Percentiles rank a stretch among this genome's conserved stretches.
phyloP scores from a whole-genome alignment of 2,113 vertebrate species.

The Istiophorus platypterus region DNA sequence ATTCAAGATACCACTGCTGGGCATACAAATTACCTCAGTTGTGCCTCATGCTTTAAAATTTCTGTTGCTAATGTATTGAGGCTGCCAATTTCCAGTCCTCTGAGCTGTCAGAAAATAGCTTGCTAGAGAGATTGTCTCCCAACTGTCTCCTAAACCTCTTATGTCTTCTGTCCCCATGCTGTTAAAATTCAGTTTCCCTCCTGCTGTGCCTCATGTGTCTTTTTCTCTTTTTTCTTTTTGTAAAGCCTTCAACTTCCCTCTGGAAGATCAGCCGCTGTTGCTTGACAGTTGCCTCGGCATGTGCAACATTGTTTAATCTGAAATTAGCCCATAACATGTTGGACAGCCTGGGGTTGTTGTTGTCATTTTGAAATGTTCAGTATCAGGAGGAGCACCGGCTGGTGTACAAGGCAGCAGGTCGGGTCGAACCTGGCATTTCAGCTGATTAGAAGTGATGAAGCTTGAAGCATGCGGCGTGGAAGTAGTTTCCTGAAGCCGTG shows the following conservation, averaged over 20 bases:
- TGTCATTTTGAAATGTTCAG: conserved; percentile 47
- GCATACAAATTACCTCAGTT: neutral
- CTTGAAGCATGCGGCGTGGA: conserved; percentile 34
- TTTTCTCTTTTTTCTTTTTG: conserved; percentile 24
- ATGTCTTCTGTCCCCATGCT: conserved; percentile 51
- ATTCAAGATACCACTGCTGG: neutral
- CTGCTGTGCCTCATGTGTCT: conserved; percentile 24
- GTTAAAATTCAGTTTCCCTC: conserved; percentile 48
- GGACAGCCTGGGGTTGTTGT: conserved; percentile 56
- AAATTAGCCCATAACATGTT: conserved; percentile 64
- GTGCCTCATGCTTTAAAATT: neutral
- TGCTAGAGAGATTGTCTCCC: conserved; percentile 53
- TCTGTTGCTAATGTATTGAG: neutral
- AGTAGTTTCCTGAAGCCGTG: conserved; percentile 30
- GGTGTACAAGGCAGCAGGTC: conserved; percentile 43
- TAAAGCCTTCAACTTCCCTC: conserved; percentile 53
- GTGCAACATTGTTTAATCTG: conserved; percentile 63
- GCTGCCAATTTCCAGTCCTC: conserved; percentile 27
- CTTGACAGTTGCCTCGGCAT: conserved; percentile 70
- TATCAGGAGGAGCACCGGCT: conserved; percentile 29
- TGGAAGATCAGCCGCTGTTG: conserved; percentile 61
- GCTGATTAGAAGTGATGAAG: conserved; percentile 63
- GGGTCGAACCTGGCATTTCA: conserved; percentile 49
- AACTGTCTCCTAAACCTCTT: conserved; percentile 68
- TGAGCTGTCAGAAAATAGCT: conserved; percentile 64